Evolutionary conservation across 2,113 vertebrate species (phyloP), one percentile per base, ranked within the genome.

Genomic region (Thamnophis sirtalis): DNA sequence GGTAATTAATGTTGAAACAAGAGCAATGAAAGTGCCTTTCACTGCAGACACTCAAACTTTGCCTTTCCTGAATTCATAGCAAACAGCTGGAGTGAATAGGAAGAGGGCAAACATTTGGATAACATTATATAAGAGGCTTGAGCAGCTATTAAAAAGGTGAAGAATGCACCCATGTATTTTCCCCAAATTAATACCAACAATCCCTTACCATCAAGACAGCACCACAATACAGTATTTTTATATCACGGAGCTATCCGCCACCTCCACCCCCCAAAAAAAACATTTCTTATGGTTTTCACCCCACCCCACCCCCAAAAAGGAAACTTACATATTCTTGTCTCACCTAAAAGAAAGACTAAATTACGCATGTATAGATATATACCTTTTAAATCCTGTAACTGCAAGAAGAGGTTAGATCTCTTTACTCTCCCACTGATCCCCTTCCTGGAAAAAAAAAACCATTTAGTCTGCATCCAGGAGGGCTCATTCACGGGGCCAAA

Each of bases 361-460:
- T 56, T 48, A 49, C 21, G 4, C 9, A 80, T 11, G 6, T 43
- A 58, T 50, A 50, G 9, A 9, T 33, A 53, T 60, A 68, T 91
- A 91, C 85, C 85, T 88, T 91, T 88, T 38, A 53, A 88, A 88
- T 91, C 91, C 60, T 73, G 91, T 55, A 54, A 73, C 48, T n/a
- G 9, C 24, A 84, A 53, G 50, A 53, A 50, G 53, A 1, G 15
- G 13, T 51, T 13, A 55, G 15, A 43, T 5, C 50, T 73, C 86
- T 26, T 86, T 60, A 63, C 55, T 10, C 10, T 53, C 28, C 5
- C 19, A 22, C 2, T 33, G 19, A 38, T 68, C 58, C 24, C 50
- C 33, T 92, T 68, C 43, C 43, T 43, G 43, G 43, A 43, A 43
- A 43, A n/a, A 43, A n/a, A 43, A 26, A 87, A 80, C n/a, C 58